Evolutionary conservation across 2,888 invertebrate genomes (phyloP), one percentile per base, ranked within the genome.

Genomic region (Chymomyza fuscimana): DNA sequence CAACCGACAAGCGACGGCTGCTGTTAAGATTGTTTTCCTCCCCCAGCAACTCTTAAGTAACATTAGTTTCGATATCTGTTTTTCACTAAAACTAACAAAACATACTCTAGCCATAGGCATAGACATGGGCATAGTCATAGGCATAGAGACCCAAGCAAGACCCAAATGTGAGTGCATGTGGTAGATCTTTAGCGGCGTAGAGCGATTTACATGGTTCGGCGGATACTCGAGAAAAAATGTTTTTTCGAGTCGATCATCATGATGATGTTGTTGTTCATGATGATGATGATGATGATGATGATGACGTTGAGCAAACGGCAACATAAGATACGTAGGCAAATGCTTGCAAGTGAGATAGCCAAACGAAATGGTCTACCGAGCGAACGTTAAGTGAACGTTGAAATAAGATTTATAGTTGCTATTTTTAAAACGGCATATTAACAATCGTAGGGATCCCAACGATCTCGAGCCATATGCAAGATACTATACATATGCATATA

Each of bases 371-470:
- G 40, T 46, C 40, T 46, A 46, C 40, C 40, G 40, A 46, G 40
- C 40, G 54, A 70, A 69, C 71, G 73, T 67, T 61, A 64, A 67
- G 62, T 69, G 74, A 80, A 74, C 80, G 81, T 75, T 54, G 69
- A 78, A 77, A 72, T 73, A 82, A 88, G 88, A 88, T 84, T 88
- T 84, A 85, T 87, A 85, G 84, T 87, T 77, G 87, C 84, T 85
- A 85, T 85, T 85, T 85, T 85, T 88, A 85, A 85, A 86, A 80
- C 82, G 85, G 67, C 73, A 78, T 84, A 74, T 81, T 86, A 86
- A 83, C 82, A 86, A 78, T 77, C 78, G 84, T 85, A 85, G 85
- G 65, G 72, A 68, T 65, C 65, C 52, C 50, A 70, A 51, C 19
- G 50, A 56, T 32, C 36, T 36, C 61, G n/a, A 7, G 12, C 36